Evolutionary conservation across 2,113 vertebrate species (phyloP), one percentile per base, ranked within the genome.

Genomic region (Entelurus aequoreus): DNA sequence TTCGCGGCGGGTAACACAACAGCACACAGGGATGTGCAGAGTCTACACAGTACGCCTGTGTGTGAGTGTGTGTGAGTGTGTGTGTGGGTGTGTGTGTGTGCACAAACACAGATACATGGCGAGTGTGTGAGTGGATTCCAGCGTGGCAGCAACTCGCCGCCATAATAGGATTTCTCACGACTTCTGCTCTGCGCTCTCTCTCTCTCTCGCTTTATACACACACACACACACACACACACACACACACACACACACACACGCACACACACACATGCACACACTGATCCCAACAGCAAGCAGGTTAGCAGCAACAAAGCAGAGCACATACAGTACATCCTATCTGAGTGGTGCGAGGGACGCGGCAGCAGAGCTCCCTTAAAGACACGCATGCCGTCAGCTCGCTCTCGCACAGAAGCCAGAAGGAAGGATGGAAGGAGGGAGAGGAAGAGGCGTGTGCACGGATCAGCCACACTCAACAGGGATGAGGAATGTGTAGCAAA

Each of bases 111-210:
- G 68, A 69, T 54, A 59, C 82, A 70, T 81, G 75, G 75, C 53
- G 80, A 76, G 82, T 82, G 84, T 84, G 82, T 78, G 85, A 90
- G 84, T 82, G 87, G 88, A 90, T 90, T 90, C 89, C 87, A 88
- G 71, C 85, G 75, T 86, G 76, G 80, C 78, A 66, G 72, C 79
- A 87, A 87, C 89, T 87, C 57, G 81, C 77, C 69, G 79, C 78
- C 70, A 72, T 90, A 89, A 91, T 88, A 81, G 87, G 89, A 90
- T 91, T 91, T 88, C 62, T 76, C 80, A 77, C 77, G 78, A 70
- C 78, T 79, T 74, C 68, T 80, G 55, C 70, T 63, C 75, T 52
- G 53, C 68, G 46, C 42, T 46, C 42, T 12, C 5, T 11, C 42
- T 44, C 42, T 49, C 48, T 8, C 56, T 37, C 63, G 37, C 68